Evolutionary conservation across 2,888 invertebrate species (phyloP).

Genomic region (Teinopalpus imperialis): DNA sequence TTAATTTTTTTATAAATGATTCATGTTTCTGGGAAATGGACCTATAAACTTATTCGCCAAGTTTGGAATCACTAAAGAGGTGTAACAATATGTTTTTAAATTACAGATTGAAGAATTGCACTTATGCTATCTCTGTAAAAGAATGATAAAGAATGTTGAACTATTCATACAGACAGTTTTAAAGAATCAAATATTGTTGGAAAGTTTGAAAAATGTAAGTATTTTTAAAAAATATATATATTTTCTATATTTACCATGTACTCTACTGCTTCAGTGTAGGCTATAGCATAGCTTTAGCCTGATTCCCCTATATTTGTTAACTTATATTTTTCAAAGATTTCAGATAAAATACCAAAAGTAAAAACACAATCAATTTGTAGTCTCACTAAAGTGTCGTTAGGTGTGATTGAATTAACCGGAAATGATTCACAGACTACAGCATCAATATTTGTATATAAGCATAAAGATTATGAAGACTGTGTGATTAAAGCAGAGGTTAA

Average conservation of each 20-base stretch:
- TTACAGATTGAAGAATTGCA: constrained; percentile 48
- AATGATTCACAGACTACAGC: constrained; percentile 30
- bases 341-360: constrained; percentile 37
- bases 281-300: too few relatives aligned
- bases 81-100: background rate
- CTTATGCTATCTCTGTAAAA: constrained; percentile 57
- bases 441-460: constrained; percentile 30
- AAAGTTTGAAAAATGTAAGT: constrained; percentile 54
- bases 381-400: constrained; percentile 33
- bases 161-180: constrained; percentile 57
- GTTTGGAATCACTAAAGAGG: too few relatives aligned
- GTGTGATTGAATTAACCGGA: constrained; percentile 37
- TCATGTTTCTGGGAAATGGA: too few relatives aligned
- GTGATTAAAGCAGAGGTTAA: constrained; percentile 53
- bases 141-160: constrained; percentile 50
- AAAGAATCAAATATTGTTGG: constrained; percentile 54
- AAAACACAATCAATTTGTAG: constrained; percentile 37
- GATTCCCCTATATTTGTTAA: background rate
- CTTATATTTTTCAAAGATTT: constrained; percentile 35
- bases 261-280: too few relatives aligned
- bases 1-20: too few relatives aligned
- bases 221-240: background rate
- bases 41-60: too few relatives aligned
- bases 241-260: too few relatives aligned
- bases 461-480: constrained; percentile 25